These are phyloP conservation scores for Phainopepla nitens DNA, from an alignment of 2,113 vertebrate genomes.

Conservation along the genomic window DNA sequence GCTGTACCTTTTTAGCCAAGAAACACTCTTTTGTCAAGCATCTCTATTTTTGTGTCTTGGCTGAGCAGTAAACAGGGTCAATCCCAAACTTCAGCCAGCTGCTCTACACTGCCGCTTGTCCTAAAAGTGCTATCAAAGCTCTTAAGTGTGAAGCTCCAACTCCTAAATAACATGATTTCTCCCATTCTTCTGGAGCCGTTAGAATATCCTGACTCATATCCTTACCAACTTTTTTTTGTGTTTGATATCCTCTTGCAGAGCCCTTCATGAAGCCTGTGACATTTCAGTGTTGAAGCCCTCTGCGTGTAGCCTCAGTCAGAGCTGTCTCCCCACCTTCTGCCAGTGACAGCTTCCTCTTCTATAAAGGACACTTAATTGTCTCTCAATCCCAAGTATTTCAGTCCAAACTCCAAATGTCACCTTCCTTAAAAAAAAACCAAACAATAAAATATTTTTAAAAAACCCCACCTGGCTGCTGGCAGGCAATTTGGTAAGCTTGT, in stretches of 20 bases:
- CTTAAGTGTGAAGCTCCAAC: not conserved
- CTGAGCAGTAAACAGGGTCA: not conserved
- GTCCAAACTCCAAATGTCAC: not conserved
- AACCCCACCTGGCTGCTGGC: not conserved
- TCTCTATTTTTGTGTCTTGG: not conserved
- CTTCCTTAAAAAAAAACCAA: not conserved
- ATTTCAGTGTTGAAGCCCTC: not conserved
- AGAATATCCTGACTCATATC: not conserved
- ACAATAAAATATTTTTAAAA: not conserved
- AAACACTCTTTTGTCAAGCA: not conserved
- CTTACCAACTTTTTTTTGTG: not conserved
- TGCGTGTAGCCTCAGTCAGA: not conserved
- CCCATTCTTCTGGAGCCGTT: not conserved
- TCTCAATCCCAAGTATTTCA: not conserved
- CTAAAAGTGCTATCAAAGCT: not conserved
- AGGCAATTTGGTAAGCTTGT: not conserved
- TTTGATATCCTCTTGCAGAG: not conserved
- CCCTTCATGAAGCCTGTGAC: not conserved
- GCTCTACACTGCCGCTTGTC: not conserved
- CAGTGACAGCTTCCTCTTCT: not conserved
- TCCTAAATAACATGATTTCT: not conserved
- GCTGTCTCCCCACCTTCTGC: not conserved
- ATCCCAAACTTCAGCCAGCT: not conserved
- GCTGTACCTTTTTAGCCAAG: not conserved
- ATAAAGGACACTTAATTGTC: not conserved